Conservation (phyloP, 30 jellyfish, hydroid and myxozoan genomes). For the Cassiopea xamachana region DNA sequence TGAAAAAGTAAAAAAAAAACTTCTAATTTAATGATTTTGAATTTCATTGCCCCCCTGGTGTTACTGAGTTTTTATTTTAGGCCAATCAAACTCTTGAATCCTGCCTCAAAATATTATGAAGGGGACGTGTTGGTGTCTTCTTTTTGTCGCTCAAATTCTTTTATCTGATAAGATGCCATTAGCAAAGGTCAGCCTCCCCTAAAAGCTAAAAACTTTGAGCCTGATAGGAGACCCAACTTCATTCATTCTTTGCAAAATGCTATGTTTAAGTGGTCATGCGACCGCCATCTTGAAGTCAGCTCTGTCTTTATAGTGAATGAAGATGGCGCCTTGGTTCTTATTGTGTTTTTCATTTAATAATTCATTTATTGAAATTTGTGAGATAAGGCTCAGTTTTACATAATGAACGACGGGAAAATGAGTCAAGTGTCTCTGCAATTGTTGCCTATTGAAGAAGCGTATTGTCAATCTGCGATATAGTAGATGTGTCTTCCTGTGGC, state of each 20-base stretch:
- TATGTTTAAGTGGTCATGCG: background rate
- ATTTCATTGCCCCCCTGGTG: no score
- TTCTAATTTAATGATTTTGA: no score
- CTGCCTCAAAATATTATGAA: background rate
- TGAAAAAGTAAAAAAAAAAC: no score
- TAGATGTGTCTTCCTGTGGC: no score
- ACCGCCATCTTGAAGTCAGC: conserved; percentile 44
- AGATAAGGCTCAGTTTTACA: conserved; percentile 6
- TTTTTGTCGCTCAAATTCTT: background rate
- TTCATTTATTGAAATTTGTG: conserved; percentile 2
- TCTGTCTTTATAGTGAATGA: conserved; percentile 21
- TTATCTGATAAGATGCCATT: no score
- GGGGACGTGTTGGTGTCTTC: background rate
- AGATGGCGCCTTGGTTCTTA: conserved; percentile 37
- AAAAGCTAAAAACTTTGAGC: background rate
- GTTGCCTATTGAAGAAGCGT: background rate
- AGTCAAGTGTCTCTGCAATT: background rate
- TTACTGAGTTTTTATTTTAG: no score
- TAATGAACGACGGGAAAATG: background rate
- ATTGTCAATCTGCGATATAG: background rate
- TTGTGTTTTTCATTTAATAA: background rate
- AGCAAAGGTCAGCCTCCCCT: background rate
- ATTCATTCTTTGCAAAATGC: background rate
- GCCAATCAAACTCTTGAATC: background rate
- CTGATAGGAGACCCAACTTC: background rate